Evolutionary conservation across 2,113 vertebrate species (phyloP), one percentile per base, ranked within the genome.

Genomic region (Prunella himalayana): DNA sequence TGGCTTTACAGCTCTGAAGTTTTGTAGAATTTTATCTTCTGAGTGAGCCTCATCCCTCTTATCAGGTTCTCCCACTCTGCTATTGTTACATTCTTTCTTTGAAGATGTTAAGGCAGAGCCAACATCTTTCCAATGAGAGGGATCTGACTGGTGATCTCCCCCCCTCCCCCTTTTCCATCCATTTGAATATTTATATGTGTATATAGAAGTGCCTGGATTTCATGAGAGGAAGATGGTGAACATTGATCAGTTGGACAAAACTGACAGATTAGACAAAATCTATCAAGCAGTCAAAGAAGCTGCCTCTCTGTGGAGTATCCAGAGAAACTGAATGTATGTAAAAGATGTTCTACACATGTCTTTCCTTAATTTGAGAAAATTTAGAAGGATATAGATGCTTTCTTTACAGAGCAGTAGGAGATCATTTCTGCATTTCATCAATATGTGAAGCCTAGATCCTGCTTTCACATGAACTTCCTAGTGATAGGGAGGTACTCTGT

Each of bases 1-100:
- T 92, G 84, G 91, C 96, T 97, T 95, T 94, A 86, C 95, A 96
- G 88, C 95, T 94, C 91, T 95, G 35, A 75, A 94, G 81, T 94
- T 96, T 79, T 92, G 91, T 79, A 96, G 94, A 95, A 96, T 94
- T 97, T 97, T 97, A 97, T 97, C 97, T 95, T 84, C 68, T 69
- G 75, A 76, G 73, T 70, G 35, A 92, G 82, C 47, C 57, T 94
- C 0, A 5, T 95, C 68, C 72, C n/a, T 57, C 95, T 97, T 97
- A 97, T 96, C 97, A 95, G 88, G 59, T 84, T 95, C 78, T 95
- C 51, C 60, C n/a, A 59, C 73, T 97, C 90, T 91, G 83, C 92
- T 92, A 90, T 90, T 97, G 80, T 95, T 88, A 79, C 86, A 96
- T 91, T 90, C 88, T 50, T 83, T 50, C 97, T 97, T 97, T 96